Conservation (phyloP, 1,140 invertebrate genomes). For the Ceratosolen solmsi region DNA sequence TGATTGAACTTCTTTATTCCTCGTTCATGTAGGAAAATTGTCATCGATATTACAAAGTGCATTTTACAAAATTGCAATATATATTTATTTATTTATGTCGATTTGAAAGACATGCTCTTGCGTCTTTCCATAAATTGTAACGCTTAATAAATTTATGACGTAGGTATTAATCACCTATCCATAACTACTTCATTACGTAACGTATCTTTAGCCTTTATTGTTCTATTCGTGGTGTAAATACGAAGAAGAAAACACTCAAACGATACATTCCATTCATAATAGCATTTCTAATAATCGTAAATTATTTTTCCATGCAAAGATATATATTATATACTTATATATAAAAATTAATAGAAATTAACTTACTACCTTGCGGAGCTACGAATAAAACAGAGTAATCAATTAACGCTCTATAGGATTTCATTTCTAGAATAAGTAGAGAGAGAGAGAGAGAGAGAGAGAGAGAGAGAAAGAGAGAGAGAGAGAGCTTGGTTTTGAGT, state of each 20-base stretch:
- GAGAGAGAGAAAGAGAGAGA: too few relatives aligned
- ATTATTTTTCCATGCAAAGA: conserved; percentile 13
- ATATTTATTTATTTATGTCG: background rate
- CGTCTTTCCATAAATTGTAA: conserved; percentile 24
- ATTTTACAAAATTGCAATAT: background rate
- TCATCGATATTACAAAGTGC: background rate
- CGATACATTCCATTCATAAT: conserved; percentile 9
- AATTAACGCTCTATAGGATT: too few relatives aligned
- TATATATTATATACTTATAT: too few relatives aligned
- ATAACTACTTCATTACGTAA: conserved; percentile 41
- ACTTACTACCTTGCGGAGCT: background rate
- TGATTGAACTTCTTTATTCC: background rate
- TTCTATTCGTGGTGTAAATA: background rate
- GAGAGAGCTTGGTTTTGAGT: too few relatives aligned
- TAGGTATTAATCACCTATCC: conserved; percentile 18
- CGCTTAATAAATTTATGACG: conserved; percentile 25
- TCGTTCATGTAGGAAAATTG: conserved; percentile 6
- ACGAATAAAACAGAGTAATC: background rate
- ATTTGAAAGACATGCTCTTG: background rate
- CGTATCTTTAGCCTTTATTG: conserved; percentile 8
- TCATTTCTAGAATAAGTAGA: too few relatives aligned
- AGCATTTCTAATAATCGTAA: conserved; percentile 25
- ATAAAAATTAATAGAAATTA: background rate
- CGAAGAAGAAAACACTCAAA: background rate
- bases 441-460: too few relatives aligned